Evolutionary conservation across 1,140 invertebrate genomes (phyloP).

Genomic region (Drosophila funebris): DNA sequence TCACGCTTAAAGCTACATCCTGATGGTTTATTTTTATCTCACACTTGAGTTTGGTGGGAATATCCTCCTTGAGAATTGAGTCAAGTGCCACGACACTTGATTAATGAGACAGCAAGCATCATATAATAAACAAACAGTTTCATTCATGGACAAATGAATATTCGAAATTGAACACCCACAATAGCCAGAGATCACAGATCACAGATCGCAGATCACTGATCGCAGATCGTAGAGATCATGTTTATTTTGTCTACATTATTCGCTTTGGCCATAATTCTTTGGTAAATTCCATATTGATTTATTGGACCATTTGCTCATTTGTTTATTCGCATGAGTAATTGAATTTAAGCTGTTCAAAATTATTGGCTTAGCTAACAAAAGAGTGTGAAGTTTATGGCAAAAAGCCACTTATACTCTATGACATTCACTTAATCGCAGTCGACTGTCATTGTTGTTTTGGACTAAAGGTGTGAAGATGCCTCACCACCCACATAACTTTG

Average conservation of each 20-base stretch:
- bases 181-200: neutral
- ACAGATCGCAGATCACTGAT: neutral
- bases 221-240: neutral
- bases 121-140: constrained; percentile 39
- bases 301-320: constrained; percentile 48
- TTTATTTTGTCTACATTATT: constrained; percentile 33
- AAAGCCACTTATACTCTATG: constrained; percentile 64
- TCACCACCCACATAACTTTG: constrained; percentile 21
- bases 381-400: constrained; percentile 52
- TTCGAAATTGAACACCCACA: constrained; percentile 40
- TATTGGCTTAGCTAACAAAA: constrained; percentile 21
- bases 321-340: constrained; percentile 67
- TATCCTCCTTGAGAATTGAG: constrained; percentile 43
- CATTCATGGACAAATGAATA: constrained; percentile 48
- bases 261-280: constrained; percentile 40
- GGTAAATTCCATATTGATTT: constrained; percentile 68
- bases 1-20: constrained; percentile 37
- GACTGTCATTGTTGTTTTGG: constrained; percentile 50
- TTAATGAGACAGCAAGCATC: constrained; percentile 49
- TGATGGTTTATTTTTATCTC: constrained; percentile 1
- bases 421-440: constrained; percentile 37
- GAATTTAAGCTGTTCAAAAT: constrained; percentile 45
- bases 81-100: constrained; percentile 51
- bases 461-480: constrained; percentile 58
- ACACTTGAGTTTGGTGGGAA: constrained; percentile 30